Base-by-base conservation (phyloP, 2,113 vertebrate species). In the Lophochroa leadbeateri region DNA sequence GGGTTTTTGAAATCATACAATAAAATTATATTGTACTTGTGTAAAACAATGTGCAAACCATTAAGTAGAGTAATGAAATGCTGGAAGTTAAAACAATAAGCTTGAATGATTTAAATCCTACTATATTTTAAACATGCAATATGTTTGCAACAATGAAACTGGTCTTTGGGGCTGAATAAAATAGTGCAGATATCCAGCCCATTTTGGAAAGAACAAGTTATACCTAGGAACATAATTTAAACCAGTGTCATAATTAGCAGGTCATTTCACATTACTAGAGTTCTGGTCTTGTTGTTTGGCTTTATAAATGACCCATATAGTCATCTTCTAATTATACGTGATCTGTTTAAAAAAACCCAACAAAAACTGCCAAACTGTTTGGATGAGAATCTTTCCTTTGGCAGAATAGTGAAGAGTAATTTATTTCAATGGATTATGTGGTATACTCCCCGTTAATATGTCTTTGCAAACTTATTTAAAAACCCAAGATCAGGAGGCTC, bases 151-250 rank as follows among this genome's bases (percentile, higher is more conserved):
- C 82, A 94, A 86, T 69, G 53, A 96, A 95, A 95, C 96, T 95
- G 85, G 89, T 96, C 94, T 96, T 97, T 63, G 68, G 78, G 88
- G 94, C 53, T 90, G 87, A 96, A 97, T 96, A 94, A 94, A 94
- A 93, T 92, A 92, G 75, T 65, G 53, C 47, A 67, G 83, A 76
- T 90, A 91, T 77, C 37, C 69, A 88, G 29, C 63, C 61, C 72
- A 58, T 90, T 96, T 96, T 93, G 82, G 94, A 97, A 96, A 88
- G 65, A 95, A 63, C 57, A 60, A 94, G 44, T 92, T 94, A 96
- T 95, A 97, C 82, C 84, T 86, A 77, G 60, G 88, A 93, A 82
- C 23, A 49, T 94, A 92, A 96, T 92, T 96, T 94, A 91, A 96
- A 86, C 58, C 55, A 60, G 72, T 86, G 79, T 72, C 92, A 49